Evolutionary conservation across 2,113 vertebrate species (phyloP).

Genomic region (Anoura caudifer): DNA sequence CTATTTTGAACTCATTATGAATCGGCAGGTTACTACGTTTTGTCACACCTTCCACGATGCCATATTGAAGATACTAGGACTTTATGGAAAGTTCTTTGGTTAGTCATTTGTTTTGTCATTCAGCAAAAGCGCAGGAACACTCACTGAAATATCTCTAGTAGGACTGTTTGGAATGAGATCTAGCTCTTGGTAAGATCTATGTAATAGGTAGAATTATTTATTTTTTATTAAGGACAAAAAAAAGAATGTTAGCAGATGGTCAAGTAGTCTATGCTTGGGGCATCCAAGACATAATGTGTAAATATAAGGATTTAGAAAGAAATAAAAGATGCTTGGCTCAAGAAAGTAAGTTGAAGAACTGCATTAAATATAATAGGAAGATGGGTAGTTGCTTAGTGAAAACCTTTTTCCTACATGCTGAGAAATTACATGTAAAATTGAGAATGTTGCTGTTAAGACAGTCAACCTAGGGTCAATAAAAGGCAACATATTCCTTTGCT

Average conservation of each 20-base stretch:
- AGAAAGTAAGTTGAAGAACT: not conserved
- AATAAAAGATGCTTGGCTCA: not conserved
- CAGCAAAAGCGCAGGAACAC: not conserved
- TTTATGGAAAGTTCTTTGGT: not conserved
- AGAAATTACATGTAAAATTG: not conserved
- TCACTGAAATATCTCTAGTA: not conserved
- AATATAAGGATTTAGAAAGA: not conserved
- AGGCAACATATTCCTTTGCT: not conserved
- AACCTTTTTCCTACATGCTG: not conserved
- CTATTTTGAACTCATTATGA: not conserved
- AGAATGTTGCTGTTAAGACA: fast-evolving
- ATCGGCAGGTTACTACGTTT: not conserved
- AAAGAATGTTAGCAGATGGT: not conserved
- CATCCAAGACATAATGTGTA: not conserved
- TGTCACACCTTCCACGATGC: not conserved
- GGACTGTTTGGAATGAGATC: not conserved
- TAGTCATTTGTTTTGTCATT: not conserved
- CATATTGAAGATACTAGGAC: not conserved
- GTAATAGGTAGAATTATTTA: not conserved
- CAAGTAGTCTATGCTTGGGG: not conserved
- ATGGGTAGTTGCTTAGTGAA: not conserved
- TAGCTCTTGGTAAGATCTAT: not conserved
- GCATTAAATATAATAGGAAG: not conserved
- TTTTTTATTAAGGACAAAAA: not conserved
- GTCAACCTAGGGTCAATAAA: not conserved